Evolutionary conservation across 2,888 invertebrate genomes (phyloP), one percentile per base, ranked within the genome.

Genomic region (Branchellion lobata): DNA sequence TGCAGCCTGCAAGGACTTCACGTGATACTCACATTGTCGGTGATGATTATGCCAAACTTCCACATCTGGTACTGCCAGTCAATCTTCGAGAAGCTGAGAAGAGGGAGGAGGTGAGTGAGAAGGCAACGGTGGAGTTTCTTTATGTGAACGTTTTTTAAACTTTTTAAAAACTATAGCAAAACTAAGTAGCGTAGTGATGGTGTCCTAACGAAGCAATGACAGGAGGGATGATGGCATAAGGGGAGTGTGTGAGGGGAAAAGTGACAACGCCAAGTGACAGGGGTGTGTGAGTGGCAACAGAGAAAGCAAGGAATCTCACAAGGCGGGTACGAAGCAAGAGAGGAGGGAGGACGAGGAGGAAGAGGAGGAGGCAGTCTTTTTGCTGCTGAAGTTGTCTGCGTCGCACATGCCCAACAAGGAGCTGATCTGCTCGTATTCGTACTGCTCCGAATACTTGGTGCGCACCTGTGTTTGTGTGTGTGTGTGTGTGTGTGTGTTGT

Each of bases 41-140:
- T 97, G 85, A 97, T 93, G 0, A 97, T 98, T 3, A 98, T 96
- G 0, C 98, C 98, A 31, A 95, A 95, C 87, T 98, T 98, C 98
- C 98, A 98, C 33, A 97, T 91, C 88, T 96, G 95, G 88, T 98
- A 98, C 84, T 96, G 92, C 95, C 96, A 96, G 88, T 98, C 97
- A 82, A 96, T 94, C 86, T 92, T 93, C 29, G 61, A 69, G 65
- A 82, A 53, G 57, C 82, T 82, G 73, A 5, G 29, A 53, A 27
- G 53, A 51, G 18, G 1, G 27, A 71, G 11, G 34, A 78, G 34
- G 5, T 33, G 68, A 29, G 36, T 51, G n/a, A 0, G 14, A 65
- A 65, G 31, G 3, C 8, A 18, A 29, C 2, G 27, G 8, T 27
- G 27, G 11, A 11, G 3, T 69, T 14, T 18, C 71, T 33, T 5